These are phyloP conservation scores for Discoglossus pictus DNA, from an alignment of 2,797 vertebrate genomes.

Conservation along the genomic window DNA sequence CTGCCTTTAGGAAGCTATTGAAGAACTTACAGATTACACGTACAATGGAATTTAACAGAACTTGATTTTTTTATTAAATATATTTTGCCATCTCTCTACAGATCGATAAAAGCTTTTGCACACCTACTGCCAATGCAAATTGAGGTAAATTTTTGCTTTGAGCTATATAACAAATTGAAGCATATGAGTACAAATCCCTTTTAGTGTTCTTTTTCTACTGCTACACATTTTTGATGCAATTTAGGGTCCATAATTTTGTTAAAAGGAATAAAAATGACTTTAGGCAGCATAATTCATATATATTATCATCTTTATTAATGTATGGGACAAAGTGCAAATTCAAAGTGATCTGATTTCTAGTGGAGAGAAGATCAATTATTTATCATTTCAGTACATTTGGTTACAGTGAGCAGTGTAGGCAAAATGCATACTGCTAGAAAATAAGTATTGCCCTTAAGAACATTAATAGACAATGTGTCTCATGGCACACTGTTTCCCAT, in stretches of 20 bases:
- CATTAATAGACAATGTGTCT: slow-evolving; percentile 1
- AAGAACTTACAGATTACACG: too few relatives aligned
- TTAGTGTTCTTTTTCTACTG: too few relatives aligned
- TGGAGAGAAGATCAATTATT: slow-evolving; percentile 40
- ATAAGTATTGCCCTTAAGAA: slow-evolving; percentile 13
- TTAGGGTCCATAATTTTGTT: slow-evolving; percentile 1
- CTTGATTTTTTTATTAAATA: too few relatives aligned
- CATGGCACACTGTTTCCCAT: background rate
- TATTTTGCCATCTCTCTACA: too few relatives aligned
- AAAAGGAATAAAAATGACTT: slow-evolving; percentile 29
- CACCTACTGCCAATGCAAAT: too few relatives aligned
- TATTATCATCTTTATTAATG: slow-evolving; percentile 40
- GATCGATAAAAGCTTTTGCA: too few relatives aligned
- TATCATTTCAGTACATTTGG: slow-evolving; percentile 18
- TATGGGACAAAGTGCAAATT: slow-evolving; percentile 38
- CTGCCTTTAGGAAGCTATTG: too few relatives aligned
- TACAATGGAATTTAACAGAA: too few relatives aligned
- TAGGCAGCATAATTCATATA: slow-evolving; percentile 23
- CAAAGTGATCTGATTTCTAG: slow-evolving; percentile 32
- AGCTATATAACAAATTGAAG: too few relatives aligned
- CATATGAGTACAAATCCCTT: too few relatives aligned
- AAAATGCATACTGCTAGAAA: slow-evolving; percentile 24
- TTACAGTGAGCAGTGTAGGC: slow-evolving; percentile 9
- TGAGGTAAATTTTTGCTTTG: too few relatives aligned
- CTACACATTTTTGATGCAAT: background rate